phyloP scores from a whole-genome alignment of 2,888 invertebrate species.

The Agrochola macilenta region DNA sequence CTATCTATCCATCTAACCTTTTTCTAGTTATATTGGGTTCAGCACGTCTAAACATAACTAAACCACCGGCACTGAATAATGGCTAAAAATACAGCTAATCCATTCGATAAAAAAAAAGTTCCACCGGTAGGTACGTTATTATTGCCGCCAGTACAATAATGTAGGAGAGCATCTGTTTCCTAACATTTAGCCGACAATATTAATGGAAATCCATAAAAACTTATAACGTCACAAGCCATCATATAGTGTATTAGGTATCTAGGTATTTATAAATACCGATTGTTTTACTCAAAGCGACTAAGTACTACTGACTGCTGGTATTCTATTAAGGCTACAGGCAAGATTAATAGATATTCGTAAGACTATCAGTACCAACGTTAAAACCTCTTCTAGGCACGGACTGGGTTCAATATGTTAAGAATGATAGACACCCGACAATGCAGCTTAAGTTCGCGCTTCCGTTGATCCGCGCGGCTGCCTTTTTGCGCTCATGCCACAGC shows the following conservation, averaged over 20 bases:
- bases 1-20: no score
- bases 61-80: no score
- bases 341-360: not conserved
- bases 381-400: not conserved
- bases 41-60: not conserved
- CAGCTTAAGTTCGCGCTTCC: not conserved
- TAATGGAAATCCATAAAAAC: not conserved
- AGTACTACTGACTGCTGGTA: not conserved
- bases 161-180: not conserved
- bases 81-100: not conserved
- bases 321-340: not conserved
- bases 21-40: no score
- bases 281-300: not conserved
- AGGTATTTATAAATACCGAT: not conserved
- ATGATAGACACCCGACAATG: not conserved
- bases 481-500: not conserved
- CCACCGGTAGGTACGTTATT: not conserved
- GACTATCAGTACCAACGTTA: no score
- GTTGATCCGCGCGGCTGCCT: conserved; percentile 2
- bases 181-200: not conserved
- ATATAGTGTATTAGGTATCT: not conserved
- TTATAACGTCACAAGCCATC: not conserved
- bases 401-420: not conserved
- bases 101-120: not conserved
- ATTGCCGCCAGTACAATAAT: not conserved